phyloP scores from a whole-genome alignment of 2,797 vertebrate genomes.

The Tokudaia muenninki region DNA sequence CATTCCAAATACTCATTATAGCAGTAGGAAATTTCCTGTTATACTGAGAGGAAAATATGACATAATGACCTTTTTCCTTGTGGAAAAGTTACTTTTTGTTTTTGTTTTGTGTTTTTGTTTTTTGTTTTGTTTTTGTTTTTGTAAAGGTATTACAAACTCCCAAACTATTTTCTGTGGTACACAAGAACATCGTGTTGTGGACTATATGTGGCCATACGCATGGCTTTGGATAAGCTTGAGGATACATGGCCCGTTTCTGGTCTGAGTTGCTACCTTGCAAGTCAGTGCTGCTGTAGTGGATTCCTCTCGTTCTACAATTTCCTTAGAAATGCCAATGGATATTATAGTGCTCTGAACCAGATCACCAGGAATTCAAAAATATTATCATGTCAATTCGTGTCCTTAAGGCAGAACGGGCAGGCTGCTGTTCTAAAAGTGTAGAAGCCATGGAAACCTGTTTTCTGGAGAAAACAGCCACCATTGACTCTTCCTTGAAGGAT shows the following conservation, averaged over 20 bases:
- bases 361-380: constrained; percentile 14
- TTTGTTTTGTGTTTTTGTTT: too few species aligned
- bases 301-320: constrained; percentile 2
- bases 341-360: not conserved
- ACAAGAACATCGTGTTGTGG: not conserved
- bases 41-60: not conserved
- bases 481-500: not conserved
- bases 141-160: not conserved
- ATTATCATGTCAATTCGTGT: not conserved
- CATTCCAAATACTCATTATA: not conserved
- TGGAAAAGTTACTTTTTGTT: not conserved
- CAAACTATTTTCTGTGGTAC: not conserved
- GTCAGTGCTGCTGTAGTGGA: not conserved
- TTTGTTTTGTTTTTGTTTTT: not conserved
- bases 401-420: constrained; percentile 4
- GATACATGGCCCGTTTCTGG: not conserved
- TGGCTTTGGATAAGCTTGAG: not conserved
- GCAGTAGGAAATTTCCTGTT: not conserved
- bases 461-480: not conserved
- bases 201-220: not conserved
- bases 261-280: not conserved
- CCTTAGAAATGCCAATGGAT: constrained; percentile 17
- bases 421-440: not conserved
- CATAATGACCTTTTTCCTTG: not conserved
- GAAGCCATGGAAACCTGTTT: not conserved